Conservation (phyloP, 2,797 vertebrate species). For the Buceros bicornis region DNA sequence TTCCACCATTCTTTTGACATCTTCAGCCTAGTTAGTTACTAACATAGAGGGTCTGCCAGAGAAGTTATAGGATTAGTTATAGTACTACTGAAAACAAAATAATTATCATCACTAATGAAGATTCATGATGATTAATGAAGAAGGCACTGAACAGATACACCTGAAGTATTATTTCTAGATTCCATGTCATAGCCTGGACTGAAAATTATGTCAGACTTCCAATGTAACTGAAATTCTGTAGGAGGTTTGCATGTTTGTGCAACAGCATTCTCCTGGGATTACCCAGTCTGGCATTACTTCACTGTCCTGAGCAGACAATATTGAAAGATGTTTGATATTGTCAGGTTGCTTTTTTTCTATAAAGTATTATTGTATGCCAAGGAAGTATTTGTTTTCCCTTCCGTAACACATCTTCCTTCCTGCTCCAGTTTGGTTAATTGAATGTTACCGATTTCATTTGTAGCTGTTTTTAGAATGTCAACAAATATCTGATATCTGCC, state of each 20-base stretch:
- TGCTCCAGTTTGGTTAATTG: neutral
- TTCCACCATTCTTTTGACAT: neutral
- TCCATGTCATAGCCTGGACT: neutral
- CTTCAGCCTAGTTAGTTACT: neutral
- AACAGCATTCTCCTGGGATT: neutral
- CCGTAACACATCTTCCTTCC: neutral
- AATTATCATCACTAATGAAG: neutral
- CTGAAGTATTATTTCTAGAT: neutral
- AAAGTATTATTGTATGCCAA: neutral
- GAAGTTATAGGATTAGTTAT: neutral
- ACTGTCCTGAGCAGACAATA: neutral
- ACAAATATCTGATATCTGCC: neutral
- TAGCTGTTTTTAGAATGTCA: neutral
- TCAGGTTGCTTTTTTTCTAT: neutral
- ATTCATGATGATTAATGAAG: neutral
- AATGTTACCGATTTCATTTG: neutral
- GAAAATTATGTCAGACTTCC: neutral
- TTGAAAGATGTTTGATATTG: neutral
- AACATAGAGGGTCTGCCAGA: neutral
- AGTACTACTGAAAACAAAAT: neutral
- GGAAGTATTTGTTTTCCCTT: neutral
- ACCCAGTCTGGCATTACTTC: neutral
- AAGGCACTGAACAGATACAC: neutral
- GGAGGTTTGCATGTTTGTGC: neutral
- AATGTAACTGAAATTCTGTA: neutral